Base-by-base conservation (phyloP, 2,113 vertebrate genomes). In the Abramis brama region DNA sequence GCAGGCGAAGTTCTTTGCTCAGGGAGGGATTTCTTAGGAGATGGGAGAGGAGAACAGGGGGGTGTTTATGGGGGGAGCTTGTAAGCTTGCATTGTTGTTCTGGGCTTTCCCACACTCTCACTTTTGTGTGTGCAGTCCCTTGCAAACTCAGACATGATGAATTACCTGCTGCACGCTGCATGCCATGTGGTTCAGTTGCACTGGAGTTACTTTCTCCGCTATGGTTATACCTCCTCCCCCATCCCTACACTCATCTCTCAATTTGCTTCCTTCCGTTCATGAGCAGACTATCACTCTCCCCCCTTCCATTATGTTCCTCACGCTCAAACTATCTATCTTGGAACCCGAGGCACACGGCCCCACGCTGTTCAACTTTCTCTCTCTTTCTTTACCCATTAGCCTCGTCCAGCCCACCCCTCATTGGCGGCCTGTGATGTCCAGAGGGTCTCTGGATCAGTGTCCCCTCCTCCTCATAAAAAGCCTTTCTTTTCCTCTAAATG, bases 61-160 rank as follows among this genome's bases (percentile, higher is more conserved):
- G 92, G 91, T 94, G 66, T 83, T 83, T 83, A 70, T 71, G 45
- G 47, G 47, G 81, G 64, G 47, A 30, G 66, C 11, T 83, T 52
- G 47, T 57, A 55, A 71, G 57, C 25, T 25, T 83, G 17, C 73
- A 57, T 94, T 94, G 93, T 94, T 91, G 84, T 89, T 76, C 89
- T 87, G 93, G 91, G 92, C 92, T 94, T 94, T 95, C 94, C 94
- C 93, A 94, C 94, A 94, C 92, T 94, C 94, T 93, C 88, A 93
- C 93, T 93, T 92, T 94, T 93, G 92, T 92, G 87, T 93, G 92
- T 89, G 91, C 85, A 90, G 89, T 90, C 90, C 25, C 92, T 85
- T 43, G 86, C 76, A 81, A 90, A 91, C 89, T 90, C 89, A 89
- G 92, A 94, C 93, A 93, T 95, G 93, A 94, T 92, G 87, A 94